Percentiles rank a stretch among this genome's conserved stretches.
Conservation (phyloP, 2,113 vertebrate genomes). For the Sturnus vulgaris region DNA sequence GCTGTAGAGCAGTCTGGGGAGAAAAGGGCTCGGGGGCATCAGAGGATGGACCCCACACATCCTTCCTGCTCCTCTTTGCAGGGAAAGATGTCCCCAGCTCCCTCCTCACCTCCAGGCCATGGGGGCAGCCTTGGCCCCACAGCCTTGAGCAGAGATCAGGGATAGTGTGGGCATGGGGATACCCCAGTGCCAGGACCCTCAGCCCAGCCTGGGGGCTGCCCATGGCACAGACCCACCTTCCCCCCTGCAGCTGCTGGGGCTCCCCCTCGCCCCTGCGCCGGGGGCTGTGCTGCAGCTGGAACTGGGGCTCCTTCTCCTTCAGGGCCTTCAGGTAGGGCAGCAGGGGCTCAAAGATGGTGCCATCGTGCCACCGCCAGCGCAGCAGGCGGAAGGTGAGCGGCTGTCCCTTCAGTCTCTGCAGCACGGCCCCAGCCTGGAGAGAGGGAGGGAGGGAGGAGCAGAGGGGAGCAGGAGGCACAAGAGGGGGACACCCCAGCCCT, state of each 20-base stretch:
- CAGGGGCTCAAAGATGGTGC: slow-evolving; percentile 66
- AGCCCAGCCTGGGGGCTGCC: not conserved
- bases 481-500: not conserved
- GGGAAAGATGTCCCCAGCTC: not conserved
- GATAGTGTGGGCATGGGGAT: fast-evolving
- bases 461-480: not conserved
- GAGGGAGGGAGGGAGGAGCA: not conserved
- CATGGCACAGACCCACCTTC: not conserved
- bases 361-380: slow-evolving; percentile 67
- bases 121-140: not conserved
- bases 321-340: slow-evolving; percentile 73
- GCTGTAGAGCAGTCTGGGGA: slow-evolving; percentile 76
- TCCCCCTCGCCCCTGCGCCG: not conserved
- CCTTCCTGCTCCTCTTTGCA: not conserved
- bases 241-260: not conserved
- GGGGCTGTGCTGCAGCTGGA: slow-evolving; percentile 58
- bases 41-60: not conserved
- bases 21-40: not conserved
- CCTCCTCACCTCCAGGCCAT: fast-evolving
- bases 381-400: slow-evolving; percentile 69
- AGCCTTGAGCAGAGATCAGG: not conserved
- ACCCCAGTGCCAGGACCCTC: fast-evolving
- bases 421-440: slow-evolving; percentile 68
- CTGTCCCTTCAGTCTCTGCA: slow-evolving; percentile 73
- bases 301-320: slow-evolving; percentile 70